These are phyloP conservation scores for Palythoa grandis DNA, from an alignment of 92 coral and sea anemone species.

Conservation along the genomic window DNA sequence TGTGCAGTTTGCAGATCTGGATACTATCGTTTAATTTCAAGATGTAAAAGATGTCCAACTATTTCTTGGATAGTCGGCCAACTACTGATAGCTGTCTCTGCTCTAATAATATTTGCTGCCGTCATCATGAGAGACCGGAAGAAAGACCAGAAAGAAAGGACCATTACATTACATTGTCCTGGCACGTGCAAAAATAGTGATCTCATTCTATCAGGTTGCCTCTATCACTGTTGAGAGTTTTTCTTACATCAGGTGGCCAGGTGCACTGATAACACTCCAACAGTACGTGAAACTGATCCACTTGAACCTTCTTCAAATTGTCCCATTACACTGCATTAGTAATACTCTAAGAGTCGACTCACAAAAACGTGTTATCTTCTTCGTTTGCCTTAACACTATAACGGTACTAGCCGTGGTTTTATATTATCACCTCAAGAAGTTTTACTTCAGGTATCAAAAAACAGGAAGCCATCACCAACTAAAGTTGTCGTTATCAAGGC, in stretches of 20 bases:
- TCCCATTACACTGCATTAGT: conserved; percentile 56
- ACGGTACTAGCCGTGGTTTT: conserved; percentile 16
- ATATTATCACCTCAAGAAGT: conserved; percentile 37
- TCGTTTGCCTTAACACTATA: conserved; percentile 33
- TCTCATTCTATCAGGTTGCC: conserved; percentile 63
- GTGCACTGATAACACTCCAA: conserved; percentile 44
- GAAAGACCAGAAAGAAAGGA: conserved; percentile 26
- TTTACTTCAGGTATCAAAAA: neutral
- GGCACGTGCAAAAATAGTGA: conserved; percentile 61
- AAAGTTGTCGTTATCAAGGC: neutral
- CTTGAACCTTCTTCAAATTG: conserved; percentile 55
- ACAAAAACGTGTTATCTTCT: conserved; percentile 50
- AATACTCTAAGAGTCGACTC: conserved; percentile 39
- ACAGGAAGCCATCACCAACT: neutral
- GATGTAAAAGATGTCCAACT: conserved; percentile 47
- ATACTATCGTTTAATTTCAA: conserved; percentile 17
- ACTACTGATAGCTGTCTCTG: conserved; percentile 18
- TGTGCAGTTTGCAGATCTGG: conserved; percentile 46
- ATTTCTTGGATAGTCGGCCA: conserved; percentile 44
- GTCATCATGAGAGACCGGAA: conserved; percentile 37
- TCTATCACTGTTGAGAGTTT: conserved; percentile 62
- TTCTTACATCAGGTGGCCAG: conserved; percentile 65
- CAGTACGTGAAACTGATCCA: conserved; percentile 59
- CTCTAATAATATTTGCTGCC: conserved; percentile 9
- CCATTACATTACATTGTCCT: conserved; percentile 52